Evolutionary conservation across 2,797 vertebrate genomes (phyloP).

Genomic region (Pipistrellus kuhlii): DNA sequence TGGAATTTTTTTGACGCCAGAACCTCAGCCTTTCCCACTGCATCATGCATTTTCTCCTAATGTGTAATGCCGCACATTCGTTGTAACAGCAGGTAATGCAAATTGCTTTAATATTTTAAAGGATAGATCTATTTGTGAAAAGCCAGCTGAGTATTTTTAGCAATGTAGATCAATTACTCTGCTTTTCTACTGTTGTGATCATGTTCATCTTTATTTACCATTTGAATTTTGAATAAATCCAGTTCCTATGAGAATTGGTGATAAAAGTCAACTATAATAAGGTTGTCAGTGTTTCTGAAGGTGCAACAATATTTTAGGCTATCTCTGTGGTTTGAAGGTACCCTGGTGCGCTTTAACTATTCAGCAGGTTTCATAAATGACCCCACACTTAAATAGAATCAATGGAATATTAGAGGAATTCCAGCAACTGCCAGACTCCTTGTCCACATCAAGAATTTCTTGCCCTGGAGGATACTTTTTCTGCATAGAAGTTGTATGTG

Average conservation of each 20-base stretch:
- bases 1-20: background rate
- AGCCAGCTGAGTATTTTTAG: constrained; percentile 19
- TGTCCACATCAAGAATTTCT: constrained; percentile 39
- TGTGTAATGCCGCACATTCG: background rate
- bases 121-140: constrained; percentile 28
- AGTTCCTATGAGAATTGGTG: background rate
- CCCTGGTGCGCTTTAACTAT: constrained; percentile 1
- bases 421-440: constrained; percentile 35
- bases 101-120: constrained; percentile 49
- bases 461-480: constrained; percentile 18
- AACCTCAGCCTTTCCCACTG: background rate
- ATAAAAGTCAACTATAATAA: background rate
- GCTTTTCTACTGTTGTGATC: constrained; percentile 3
- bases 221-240: constrained; percentile 2
- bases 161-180: background rate
- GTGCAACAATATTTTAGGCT: background rate
- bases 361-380: background rate
- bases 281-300: constrained; percentile 5
- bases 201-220: background rate
- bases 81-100: constrained; percentile 38
- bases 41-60: background rate
- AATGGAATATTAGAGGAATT: constrained; percentile 31
- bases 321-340: background rate
- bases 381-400: constrained; percentile 31
- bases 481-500: background rate